A percentile compares a stretch with the other conserved stretches of the same genome.
These are phyloP conservation scores for Eulemur macaco DNA, from an alignment of 2,113 vertebrate species.

Conservation along the genomic window DNA sequence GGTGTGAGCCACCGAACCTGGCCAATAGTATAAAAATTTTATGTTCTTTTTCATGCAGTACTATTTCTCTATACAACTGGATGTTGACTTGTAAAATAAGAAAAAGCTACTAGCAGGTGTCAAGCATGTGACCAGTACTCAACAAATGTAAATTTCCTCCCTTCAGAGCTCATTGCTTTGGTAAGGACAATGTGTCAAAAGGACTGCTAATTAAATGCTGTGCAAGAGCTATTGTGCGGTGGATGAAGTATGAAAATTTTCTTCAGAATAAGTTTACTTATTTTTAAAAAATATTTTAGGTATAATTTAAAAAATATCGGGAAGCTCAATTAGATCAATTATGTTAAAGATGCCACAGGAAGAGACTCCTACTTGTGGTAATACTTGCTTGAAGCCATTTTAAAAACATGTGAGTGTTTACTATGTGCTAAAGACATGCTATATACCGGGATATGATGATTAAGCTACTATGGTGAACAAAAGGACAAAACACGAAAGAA, in stretches of 20 bases:
- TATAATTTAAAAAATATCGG: background rate
- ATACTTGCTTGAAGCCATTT: background rate
- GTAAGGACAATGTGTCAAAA: background rate
- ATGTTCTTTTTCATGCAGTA: background rate
- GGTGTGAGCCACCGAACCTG: too few relatives aligned
- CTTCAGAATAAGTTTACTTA: background rate
- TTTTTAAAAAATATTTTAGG: background rate
- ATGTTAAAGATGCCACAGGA: background rate
- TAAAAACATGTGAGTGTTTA: background rate
- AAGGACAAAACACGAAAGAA: background rate
- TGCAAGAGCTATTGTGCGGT: background rate
- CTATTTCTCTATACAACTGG: background rate
- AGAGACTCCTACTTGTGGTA: background rate
- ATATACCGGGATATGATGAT: background rate
- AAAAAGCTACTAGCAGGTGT: background rate
- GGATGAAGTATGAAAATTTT: background rate
- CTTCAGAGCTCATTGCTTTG: background rate
- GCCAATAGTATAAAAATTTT: background rate
- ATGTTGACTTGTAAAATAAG: background rate
- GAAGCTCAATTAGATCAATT: background rate
- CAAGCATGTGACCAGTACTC: background rate
- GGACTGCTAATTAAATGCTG: background rate
- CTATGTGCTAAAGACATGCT: background rate
- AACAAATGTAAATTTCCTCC: background rate
- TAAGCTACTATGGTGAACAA: background rate